These are phyloP conservation scores for Lasiommata megera DNA, from an alignment of 2,888 invertebrate genomes.

Conservation along the genomic window DNA sequence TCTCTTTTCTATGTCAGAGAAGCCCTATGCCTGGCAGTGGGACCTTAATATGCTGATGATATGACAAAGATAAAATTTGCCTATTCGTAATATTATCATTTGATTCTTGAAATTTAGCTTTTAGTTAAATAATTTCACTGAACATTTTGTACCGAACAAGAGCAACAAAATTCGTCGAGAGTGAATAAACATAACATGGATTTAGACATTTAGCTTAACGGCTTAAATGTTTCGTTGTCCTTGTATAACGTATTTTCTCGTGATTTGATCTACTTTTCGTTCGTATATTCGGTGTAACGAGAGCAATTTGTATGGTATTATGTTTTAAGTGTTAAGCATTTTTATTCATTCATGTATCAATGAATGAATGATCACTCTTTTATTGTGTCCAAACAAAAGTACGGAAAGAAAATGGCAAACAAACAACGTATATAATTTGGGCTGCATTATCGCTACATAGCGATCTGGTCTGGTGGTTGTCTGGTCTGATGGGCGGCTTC, in stretches of 20 bases:
- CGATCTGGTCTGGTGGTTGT: no score
- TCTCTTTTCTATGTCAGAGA: no score
- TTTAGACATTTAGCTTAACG: conserved; percentile 1
- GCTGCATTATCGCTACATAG: no score
- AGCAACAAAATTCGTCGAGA: neutral
- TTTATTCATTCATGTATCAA: no score
- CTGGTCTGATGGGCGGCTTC: no score
- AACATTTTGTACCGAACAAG: neutral
- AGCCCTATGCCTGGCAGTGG: no score
- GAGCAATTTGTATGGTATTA: neutral
- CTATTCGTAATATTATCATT: neutral
- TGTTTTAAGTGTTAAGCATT: neutral
- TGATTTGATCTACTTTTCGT: neutral
- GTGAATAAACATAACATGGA: neutral
- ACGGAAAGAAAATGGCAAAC: no score
- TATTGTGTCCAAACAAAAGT: no score
- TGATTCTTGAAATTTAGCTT: neutral
- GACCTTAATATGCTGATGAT: no score
- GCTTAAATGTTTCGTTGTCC: neutral
- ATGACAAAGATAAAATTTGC: no score
- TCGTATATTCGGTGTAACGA: neutral
- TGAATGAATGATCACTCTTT: no score
- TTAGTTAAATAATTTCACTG: neutral
- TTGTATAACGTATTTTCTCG: neutral
- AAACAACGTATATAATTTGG: no score